phyloP scores from a whole-genome alignment of 2,797 vertebrate genomes.

The Danio albolineatus region DNA sequence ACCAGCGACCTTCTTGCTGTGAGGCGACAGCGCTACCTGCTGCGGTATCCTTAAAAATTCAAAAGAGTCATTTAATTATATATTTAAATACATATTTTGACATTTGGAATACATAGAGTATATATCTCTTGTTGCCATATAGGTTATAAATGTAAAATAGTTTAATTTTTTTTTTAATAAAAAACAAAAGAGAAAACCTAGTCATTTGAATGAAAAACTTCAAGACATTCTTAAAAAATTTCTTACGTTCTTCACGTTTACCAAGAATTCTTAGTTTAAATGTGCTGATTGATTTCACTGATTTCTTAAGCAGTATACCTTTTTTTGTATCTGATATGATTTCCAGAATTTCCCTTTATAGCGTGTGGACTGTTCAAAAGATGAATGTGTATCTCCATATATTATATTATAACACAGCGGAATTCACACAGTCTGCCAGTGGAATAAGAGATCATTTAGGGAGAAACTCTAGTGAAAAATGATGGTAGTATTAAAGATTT shows the following conservation, averaged over 20 bases:
- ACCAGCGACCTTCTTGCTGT: too few species aligned
- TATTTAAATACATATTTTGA: too few species aligned
- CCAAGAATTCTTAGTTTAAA: background rate
- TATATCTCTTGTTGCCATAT: too few species aligned
- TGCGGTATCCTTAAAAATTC: too few species aligned
- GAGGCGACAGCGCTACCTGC: too few species aligned
- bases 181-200: background rate
- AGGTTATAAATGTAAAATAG: background rate
- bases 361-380: conserved; percentile 63
- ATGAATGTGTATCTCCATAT: conserved; percentile 63
- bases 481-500: background rate
- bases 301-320: background rate
- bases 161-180: background rate
- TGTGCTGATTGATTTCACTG: background rate
- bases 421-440: conserved; percentile 17
- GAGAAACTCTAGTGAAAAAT: conserved; percentile 16
- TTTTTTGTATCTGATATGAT: conserved; percentile 3
- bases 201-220: background rate
- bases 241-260: background rate
- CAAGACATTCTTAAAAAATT: background rate
- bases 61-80: too few species aligned
- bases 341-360: conserved; percentile 38
- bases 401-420: conserved; percentile 30
- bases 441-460: background rate
- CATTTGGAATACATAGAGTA: too few species aligned